Evolutionary conservation across 1,140 invertebrate genomes (phyloP), one percentile per base, ranked within the genome.

Genomic region (Caenorhabditis tropicalis): DNA sequence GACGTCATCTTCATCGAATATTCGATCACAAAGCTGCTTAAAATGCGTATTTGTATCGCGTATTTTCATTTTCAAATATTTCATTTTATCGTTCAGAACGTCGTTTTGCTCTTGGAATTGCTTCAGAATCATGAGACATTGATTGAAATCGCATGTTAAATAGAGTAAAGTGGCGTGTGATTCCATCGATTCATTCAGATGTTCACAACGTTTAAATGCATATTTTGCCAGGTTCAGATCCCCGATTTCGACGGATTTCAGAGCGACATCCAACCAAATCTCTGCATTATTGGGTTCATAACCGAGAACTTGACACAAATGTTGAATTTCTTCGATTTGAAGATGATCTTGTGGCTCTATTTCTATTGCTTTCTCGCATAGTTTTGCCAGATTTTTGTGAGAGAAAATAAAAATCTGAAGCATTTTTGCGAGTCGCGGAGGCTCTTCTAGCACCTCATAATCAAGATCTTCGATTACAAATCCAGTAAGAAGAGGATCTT

Each of bases 361-460:
- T 31, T 65, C 46, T 43, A 49, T 1, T 27, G 51, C 19, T 48
- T 70, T 43, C 31, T 60, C 60, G 5, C 24, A 48, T 2, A 46
- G 29, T 27, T 74, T 74, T 31, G 51, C 82, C 15, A 82, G 43
- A 49, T 82, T 82, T 46, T 74, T 70, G 43, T 82, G 82, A 36
- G 27, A 46, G 1, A 36, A 58, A 12, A 82, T 70, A 19, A 70
- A 82, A 16, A 82, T 3, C 29, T 60, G 58, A 43, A 60, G 56
- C 82, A 82, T 82, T 51, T 82, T 82, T 29, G 82, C 56, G 21
- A 82, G 58, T 29, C 81, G 36, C 19, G 79, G 46, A 21, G 79
- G 79, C 46, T 81, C 46, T 19, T 81, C 51, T 2, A 81, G 51
- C 0, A 19, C 5, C 15, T 81, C 79, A 7, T n/a, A 81, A 7